These are phyloP conservation scores for Phylloscopus trochilus DNA, from an alignment of 2,113 vertebrate species.

Conservation along the genomic window DNA sequence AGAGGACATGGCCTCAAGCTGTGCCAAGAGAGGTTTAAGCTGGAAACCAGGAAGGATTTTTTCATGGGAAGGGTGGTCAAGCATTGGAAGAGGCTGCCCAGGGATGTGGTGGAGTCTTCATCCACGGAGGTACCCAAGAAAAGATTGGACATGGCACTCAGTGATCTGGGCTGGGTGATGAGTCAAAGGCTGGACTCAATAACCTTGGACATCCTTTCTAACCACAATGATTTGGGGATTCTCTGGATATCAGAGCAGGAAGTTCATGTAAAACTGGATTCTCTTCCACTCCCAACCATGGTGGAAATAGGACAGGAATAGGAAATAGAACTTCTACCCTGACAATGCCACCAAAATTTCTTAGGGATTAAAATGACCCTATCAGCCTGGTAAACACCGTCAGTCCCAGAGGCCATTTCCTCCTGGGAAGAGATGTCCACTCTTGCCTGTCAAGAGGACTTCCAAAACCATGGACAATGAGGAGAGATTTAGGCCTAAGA, in stretches of 20 bases:
- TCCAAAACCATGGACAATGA: not conserved
- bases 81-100: not conserved
- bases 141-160: not conserved
- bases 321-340: not conserved
- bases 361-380: not conserved
- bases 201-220: not conserved
- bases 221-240: not conserved
- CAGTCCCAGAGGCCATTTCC: not conserved
- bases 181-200: fast-evolving
- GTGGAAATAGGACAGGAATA: not conserved
- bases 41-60: not conserved
- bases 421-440: not conserved
- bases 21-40: not conserved
- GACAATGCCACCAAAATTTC: not conserved
- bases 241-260: not conserved
- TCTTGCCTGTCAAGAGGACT: not conserved
- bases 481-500: not conserved
- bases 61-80: not conserved
- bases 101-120: not conserved
- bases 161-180: not conserved
- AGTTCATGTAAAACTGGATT: not conserved
- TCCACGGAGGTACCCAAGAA: not conserved
- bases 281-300: not conserved
- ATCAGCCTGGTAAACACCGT: not conserved
- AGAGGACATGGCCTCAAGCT: not conserved